Percentiles rank a stretch among this genome's conserved stretches.
Conservation (phyloP, 2,113 vertebrate species). For the Ictalurus punctatus region DNA sequence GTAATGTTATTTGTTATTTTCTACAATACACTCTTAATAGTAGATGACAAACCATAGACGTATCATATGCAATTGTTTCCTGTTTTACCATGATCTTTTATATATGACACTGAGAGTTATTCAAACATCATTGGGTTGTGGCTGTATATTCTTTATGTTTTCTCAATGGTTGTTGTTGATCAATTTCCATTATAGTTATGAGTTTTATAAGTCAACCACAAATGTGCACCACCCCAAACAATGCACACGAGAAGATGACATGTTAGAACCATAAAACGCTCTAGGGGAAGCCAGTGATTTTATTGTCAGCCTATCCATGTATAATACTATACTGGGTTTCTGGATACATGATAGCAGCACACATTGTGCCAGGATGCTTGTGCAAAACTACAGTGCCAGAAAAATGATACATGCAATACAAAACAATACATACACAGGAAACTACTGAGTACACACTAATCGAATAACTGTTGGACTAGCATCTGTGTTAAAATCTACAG, state of each 20-base stretch:
- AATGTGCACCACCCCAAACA: background rate
- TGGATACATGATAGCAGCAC: background rate
- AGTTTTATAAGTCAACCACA: background rate
- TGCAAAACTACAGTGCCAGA: background rate
- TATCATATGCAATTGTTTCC: background rate
- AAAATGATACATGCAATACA: background rate
- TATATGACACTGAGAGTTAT: background rate
- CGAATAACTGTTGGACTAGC: background rate
- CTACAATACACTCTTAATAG: background rate
- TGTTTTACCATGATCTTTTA: background rate
- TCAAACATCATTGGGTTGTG: background rate
- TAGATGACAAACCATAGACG: background rate
- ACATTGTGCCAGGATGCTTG: background rate
- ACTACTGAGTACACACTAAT: background rate
- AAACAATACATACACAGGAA: background rate
- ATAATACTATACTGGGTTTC: background rate
- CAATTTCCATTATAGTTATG: slow-evolving; percentile 24
- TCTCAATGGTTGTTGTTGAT: slow-evolving; percentile 23
- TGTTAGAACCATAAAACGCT: background rate
- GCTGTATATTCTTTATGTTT: slow-evolving; percentile 14
- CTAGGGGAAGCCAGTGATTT: background rate
- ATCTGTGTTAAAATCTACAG: background rate
- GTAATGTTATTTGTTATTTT: no score
- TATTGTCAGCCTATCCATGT: background rate
- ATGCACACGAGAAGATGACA: background rate